Evolutionary conservation across 1,140 invertebrate genomes (phyloP), one percentile per base, ranked within the genome.

Genomic region (Papilio aristodemus): DNA sequence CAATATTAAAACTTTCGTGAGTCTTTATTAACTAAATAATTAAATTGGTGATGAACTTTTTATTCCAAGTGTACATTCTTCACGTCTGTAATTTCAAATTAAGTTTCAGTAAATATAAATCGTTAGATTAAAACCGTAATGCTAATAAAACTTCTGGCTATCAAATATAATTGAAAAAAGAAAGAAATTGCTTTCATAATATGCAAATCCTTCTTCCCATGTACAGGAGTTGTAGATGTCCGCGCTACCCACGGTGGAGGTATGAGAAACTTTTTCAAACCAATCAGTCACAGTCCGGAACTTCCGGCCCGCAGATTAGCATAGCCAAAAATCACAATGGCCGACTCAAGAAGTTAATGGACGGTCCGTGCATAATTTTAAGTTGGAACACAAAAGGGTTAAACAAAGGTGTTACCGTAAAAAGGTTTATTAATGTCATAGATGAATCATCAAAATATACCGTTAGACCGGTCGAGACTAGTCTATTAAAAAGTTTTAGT

Each of bases 301-400:
- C 74, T 76, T 78, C 77, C 76, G 73, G 77, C 41, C 60, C 69
- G 66, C 57, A 70, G 73, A 88, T 90, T 87, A 80, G 79, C 87
- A 88, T 88, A 88, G 77, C 79, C 84, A 76, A 85, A 85, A 84
- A 87, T 87, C 71, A 89, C 84, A 89, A 89, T 82, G 71, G 76
- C 71, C 59, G 69, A 73, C 78, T 81, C 76, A 79, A 89, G 81
- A 83, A 84, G 76, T 87, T 87, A 89, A 89, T 87, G 80, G 78
- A 77, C 80, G 79, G 70, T 72, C 78, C 81, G 72, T 80, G 83
- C 77, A 86, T 86, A 90, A 89, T 85, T 84, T 82, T 73, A 62
- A 17, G 46, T 27, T 58, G 43, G 67, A 27, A 57, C 71, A 87
- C 82, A 87, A 89, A 80, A 82, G 87, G 85, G 84, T 85, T 87